These are phyloP conservation scores for Nothobranchius furzeri DNA, from an alignment of 2,113 vertebrate species.

Conservation along the genomic window DNA sequence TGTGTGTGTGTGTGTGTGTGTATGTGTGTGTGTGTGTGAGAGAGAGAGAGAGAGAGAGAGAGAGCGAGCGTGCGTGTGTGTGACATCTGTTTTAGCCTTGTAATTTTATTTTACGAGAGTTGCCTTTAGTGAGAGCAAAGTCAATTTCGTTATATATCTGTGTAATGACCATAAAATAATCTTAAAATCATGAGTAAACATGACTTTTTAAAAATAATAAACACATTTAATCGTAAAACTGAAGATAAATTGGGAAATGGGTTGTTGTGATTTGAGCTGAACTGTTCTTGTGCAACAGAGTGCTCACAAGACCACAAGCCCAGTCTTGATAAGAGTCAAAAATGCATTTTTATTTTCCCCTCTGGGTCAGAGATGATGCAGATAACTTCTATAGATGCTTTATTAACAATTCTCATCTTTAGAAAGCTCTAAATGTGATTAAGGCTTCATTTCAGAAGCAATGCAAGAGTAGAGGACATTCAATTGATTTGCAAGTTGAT, in stretches of 20 bases:
- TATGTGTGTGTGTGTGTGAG: too few relatives aligned
- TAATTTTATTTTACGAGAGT: too few relatives aligned
- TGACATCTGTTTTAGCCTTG: too few relatives aligned
- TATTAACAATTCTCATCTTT: neutral
- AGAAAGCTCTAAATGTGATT: neutral
- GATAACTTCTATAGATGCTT: neutral
- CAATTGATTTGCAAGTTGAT: too few relatives aligned
- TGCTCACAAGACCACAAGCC: conserved; percentile 34
- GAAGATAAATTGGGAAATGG: neutral
- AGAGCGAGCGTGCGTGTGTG: too few relatives aligned
- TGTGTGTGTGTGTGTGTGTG: too few relatives aligned
- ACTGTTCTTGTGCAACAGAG: conserved; percentile 11
- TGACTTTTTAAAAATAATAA: too few relatives aligned
- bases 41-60: too few relatives aligned
- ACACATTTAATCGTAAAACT: neutral
- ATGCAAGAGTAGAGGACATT: too few relatives aligned
- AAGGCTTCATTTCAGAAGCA: neutral
- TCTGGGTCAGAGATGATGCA: neutral
- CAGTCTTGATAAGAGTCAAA: conserved; percentile 39
- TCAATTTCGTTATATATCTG: too few relatives aligned
- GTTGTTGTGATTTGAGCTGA: neutral
- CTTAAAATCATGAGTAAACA: too few relatives aligned
- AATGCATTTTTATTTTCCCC: neutral
- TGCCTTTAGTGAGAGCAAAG: too few relatives aligned
- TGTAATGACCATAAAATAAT: neutral